Conservation (phyloP, 2,888 invertebrate genomes). For the Patella pellucida region DNA sequence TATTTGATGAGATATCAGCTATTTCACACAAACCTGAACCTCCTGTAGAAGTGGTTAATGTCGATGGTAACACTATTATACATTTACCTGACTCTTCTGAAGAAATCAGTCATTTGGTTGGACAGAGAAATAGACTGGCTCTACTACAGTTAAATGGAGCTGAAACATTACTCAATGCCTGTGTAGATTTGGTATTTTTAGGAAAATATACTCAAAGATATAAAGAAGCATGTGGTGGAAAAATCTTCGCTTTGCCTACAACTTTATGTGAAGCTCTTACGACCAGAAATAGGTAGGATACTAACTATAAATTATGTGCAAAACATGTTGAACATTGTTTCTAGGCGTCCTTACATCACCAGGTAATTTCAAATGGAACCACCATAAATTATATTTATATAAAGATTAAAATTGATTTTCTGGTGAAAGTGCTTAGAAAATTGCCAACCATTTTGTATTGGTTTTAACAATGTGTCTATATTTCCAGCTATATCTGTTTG, state of each 20-base stretch:
- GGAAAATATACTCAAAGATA: constrained; percentile 77
- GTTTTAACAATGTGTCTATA: no score
- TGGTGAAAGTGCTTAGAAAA: no score
- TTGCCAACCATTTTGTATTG: no score
- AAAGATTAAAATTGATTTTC: no score
- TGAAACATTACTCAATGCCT: constrained; percentile 83
- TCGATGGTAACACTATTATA: constrained; percentile 61
- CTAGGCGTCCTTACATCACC: no score
- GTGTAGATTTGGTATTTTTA: constrained; percentile 82
- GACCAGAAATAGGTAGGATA: constrained; percentile 77
- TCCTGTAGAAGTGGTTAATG: constrained; percentile 46
- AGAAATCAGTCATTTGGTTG: constrained; percentile 76
- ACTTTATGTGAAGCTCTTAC: constrained; percentile 82
- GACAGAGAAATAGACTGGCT: constrained; percentile 82
- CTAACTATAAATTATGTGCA: neutral
- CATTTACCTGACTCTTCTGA: constrained; percentile 58
- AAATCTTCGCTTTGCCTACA: constrained; percentile 76
- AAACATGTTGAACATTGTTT: neutral
- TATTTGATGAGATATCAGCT: constrained; percentile 57
- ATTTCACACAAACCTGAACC: constrained; percentile 23
- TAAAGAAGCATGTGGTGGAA: constrained; percentile 79
- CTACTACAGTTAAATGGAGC: constrained; percentile 87
- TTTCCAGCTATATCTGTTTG: constrained; percentile 81
- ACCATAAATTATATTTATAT: no score
- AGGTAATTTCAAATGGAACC: no score